These are phyloP conservation scores for Melinopterus prodromus DNA, from an alignment of 2,888 invertebrate genomes.

Conservation along the genomic window DNA sequence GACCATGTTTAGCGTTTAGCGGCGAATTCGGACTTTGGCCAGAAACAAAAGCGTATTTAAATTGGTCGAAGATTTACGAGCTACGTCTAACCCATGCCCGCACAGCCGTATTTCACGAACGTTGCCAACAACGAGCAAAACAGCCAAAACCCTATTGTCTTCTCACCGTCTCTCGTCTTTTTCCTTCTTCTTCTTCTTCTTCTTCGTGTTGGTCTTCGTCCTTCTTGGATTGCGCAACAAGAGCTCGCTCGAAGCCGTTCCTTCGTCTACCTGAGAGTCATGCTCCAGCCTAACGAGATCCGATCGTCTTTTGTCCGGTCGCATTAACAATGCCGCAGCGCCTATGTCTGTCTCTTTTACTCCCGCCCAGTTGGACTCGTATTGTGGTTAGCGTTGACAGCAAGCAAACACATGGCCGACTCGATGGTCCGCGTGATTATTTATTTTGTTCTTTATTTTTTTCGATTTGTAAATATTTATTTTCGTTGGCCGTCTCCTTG, in stretches of 20 bases:
- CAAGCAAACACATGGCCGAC: slow-evolving; percentile 44
- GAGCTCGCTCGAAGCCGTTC: background rate
- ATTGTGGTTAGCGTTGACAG: slow-evolving; percentile 37
- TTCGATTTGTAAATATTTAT: slow-evolving; percentile 53
- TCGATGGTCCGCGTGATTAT: slow-evolving; percentile 45
- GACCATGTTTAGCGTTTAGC: no score
- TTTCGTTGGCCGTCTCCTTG: slow-evolving; percentile 37
- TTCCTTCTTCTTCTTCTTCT: background rate
- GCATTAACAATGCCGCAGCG: background rate
- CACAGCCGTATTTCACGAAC: background rate
- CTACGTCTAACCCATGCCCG: background rate
- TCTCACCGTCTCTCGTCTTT: background rate
- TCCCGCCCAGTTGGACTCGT: slow-evolving; percentile 31
- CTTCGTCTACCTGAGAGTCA: background rate
- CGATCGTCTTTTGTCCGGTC: background rate
- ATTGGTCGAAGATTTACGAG: background rate
- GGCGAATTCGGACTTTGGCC: background rate
- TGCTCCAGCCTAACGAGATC: background rate
- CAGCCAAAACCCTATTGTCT: background rate
- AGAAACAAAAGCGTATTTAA: background rate
- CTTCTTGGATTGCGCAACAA: background rate
- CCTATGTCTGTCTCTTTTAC: background rate
- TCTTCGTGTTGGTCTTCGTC: background rate
- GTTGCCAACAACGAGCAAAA: background rate
- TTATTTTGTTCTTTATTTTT: slow-evolving; percentile 42